Base-by-base conservation (phyloP, 1,140 invertebrate species). In the Achroia grisella region DNA sequence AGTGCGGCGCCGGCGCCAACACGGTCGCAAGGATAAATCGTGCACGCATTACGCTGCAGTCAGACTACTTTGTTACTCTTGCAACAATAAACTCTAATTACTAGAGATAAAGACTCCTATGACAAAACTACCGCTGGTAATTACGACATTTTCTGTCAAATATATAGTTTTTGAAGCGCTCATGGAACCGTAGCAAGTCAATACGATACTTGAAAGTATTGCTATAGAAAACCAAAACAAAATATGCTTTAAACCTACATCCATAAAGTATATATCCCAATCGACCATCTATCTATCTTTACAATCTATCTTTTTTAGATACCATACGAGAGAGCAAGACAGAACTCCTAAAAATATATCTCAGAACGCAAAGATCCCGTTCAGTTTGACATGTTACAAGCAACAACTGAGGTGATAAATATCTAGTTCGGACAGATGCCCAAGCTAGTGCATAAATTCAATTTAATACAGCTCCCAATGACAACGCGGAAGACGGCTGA, bases 101-200 rank as follows among this genome's bases (percentile, higher is more conserved):
- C 41, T 31, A 39, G 1, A 3, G 2, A 23, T 39, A 48, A 62
- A 65, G 51, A 43, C 13, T 39, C 31, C 48, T 49, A 53, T 44
- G 51, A 2, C 34, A 35, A 32, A 40, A 13, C 4, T n/a, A 39
- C 12, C 10, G 30, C 2, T 9, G n/a, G 23, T 15, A 51, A 40
- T 58, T 77, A 77, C 49, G 61, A 62, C 68, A 6, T 45, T 71
- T 77, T 10, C 47, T 32, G 28, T 14, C 52, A 15, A 52, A 44
- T 51, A 55, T 31, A 28, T 45, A 44, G 52, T 52, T 48, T 68
- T 56, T 72, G 67, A 78, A 77, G 73, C 73, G 78, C 67, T 76
- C 71, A 79, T 71, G 78, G 66, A 66, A 79, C 73, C 77, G 75
- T 77, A 75, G 69, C 75, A 48, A 78, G 67, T 68, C 69, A 77